These are phyloP conservation scores for Cantharis rustica DNA, from an alignment of 2,888 invertebrate species.

Conservation along the genomic window DNA sequence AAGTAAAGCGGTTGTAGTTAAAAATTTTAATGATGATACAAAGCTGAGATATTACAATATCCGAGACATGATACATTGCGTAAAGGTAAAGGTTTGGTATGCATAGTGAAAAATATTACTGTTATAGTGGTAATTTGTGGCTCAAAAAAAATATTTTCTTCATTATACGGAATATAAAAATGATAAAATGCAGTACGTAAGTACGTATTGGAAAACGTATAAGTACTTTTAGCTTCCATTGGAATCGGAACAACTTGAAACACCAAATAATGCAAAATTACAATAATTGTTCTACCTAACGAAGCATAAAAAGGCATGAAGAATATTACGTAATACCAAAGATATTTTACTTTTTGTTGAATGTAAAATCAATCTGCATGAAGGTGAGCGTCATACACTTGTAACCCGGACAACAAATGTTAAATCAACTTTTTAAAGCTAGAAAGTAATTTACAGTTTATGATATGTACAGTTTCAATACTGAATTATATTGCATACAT, in stretches of 20 bases:
- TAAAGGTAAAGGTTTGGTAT: not conserved
- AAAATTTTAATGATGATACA: not conserved
- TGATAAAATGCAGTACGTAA: not conserved
- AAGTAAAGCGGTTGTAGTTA: not conserved
- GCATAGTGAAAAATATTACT: not conserved
- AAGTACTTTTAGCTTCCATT: not conserved
- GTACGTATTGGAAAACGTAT: not conserved
- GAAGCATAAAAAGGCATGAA: not conserved
- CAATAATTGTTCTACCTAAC: not conserved
- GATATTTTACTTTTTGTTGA: constrained; percentile 3
- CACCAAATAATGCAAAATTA: not conserved
- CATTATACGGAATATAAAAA: not conserved
- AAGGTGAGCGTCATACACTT: constrained; percentile 3
- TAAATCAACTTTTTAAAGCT: not conserved
- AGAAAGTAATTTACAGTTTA: not conserved
- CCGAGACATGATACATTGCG: not conserved
- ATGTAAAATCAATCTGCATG: constrained; percentile 9
- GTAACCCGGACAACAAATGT: not conserved
- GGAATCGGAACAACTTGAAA: not conserved
- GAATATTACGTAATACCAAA: not conserved
- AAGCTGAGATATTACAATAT: not conserved
- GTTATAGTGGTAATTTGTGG: not conserved
- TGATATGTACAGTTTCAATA: not conserved
- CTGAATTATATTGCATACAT: not conserved
- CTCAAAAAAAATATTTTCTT: not conserved